phyloP scores from a whole-genome alignment of 35 echinoderm and acorn worm species.

The Stichopus chloronotus region DNA sequence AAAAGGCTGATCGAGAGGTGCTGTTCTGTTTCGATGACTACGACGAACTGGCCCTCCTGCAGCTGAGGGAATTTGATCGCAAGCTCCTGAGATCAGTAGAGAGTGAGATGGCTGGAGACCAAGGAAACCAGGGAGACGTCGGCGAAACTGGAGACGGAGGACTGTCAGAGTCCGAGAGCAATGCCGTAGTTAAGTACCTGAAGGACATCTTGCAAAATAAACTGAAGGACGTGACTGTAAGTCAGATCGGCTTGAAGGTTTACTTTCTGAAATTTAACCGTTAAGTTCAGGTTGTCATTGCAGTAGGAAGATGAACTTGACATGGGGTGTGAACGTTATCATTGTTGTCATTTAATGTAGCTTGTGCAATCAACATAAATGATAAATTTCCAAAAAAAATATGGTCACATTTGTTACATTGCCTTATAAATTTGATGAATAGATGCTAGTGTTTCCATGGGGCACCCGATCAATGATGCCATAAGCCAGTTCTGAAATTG shows the following conservation, averaged over 20 bases:
- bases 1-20: slow-evolving; percentile 77
- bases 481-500: too few species aligned
- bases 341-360: too few species aligned
- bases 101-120: slow-evolving; percentile 82
- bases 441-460: too few species aligned
- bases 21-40: slow-evolving; percentile 98
- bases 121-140: not conserved
- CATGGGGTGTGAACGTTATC: too few species aligned
- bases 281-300: too few species aligned
- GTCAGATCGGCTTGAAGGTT: not conserved
- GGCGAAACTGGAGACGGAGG: slow-evolving; percentile 65
- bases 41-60: slow-evolving; percentile 90
- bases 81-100: slow-evolving; percentile 91
- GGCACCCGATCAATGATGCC: too few species aligned
- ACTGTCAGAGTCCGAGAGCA: slow-evolving; percentile 64
- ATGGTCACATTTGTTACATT: too few species aligned
- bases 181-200: slow-evolving; percentile 76
- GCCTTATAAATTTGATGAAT: too few species aligned
- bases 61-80: slow-evolving; percentile 96
- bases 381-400: too few species aligned
- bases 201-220: slow-evolving; percentile 75
- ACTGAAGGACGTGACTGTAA: slow-evolving; percentile 85
- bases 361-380: too few species aligned
- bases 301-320: too few species aligned
- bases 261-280: not conserved